phyloP scores from a whole-genome alignment of 2,888 invertebrate genomes.

The Siphlonurus alternatus region DNA sequence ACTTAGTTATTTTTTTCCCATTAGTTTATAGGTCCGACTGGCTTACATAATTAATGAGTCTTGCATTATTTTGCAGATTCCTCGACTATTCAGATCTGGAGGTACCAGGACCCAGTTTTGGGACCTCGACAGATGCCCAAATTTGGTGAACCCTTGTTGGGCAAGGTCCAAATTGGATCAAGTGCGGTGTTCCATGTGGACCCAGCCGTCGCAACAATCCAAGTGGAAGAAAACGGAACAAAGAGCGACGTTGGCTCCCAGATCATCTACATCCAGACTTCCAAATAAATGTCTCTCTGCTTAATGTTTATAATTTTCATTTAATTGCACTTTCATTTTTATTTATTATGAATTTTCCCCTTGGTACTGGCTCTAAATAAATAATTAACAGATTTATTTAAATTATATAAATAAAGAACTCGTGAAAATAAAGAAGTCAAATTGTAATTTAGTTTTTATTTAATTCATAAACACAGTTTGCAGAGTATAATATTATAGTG shows the following conservation, averaged over 20 bases:
- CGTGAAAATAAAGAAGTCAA: too few species aligned
- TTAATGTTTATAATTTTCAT: too few species aligned
- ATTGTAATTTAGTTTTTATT: too few species aligned
- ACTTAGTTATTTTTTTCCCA: too few species aligned
- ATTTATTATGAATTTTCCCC: too few species aligned
- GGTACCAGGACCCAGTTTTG: conserved; percentile 54
- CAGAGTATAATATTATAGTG: too few species aligned
- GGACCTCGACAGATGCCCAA: conserved; percentile 63
- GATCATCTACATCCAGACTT: not conserved
- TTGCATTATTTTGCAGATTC: conserved; percentile 33
- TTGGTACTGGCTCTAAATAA: too few species aligned
- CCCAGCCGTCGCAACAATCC: conserved; percentile 18
- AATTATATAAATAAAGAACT: too few species aligned
- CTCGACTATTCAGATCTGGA: conserved; percentile 47
- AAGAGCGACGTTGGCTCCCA: not conserved
- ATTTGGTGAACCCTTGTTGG: conserved; percentile 43
- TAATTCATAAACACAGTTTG: too few species aligned
- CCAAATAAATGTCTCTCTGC: too few species aligned
- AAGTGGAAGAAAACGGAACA: not conserved
- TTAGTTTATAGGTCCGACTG: not conserved
- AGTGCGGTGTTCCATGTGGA: conserved; percentile 28
- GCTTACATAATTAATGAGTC: conserved; percentile 7
- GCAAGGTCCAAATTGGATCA: conserved; percentile 35
- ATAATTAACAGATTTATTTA: too few species aligned
- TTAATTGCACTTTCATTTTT: too few species aligned